Percentiles rank a stretch among this genome's conserved stretches.
Evolutionary conservation across 2,797 vertebrate species (phyloP).

Genomic region (Sebastes itinus): DNA sequence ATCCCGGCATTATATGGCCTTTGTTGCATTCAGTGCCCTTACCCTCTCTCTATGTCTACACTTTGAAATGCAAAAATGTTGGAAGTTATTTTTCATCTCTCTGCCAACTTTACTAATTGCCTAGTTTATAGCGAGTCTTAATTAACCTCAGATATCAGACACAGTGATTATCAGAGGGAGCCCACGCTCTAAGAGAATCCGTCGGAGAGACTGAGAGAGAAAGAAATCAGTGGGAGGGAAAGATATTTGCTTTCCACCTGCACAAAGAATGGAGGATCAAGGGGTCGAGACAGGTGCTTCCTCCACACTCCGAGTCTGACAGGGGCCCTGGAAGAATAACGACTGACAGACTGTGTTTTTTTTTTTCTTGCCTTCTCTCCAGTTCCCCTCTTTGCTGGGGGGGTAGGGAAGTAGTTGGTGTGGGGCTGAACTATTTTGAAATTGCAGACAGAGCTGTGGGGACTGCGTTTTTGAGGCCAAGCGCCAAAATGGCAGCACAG

Average conservation of each 20-base stretch:
- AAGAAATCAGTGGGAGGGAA: constrained; percentile 24
- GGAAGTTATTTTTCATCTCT: not conserved
- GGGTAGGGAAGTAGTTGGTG: constrained; percentile 53
- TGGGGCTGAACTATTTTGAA: constrained; percentile 74
- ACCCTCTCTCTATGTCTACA: not conserved
- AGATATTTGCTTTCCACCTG: constrained; percentile 73
- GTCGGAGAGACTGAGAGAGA: not conserved
- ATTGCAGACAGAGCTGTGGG: constrained; percentile 71
- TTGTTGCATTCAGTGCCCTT: not conserved
- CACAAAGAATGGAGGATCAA: constrained; percentile 51
- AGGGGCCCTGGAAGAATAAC: constrained; percentile 49
- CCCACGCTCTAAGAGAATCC: not conserved
- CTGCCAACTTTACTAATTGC: not conserved
- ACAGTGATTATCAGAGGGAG: not conserved
- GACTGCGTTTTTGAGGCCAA: constrained; percentile 74
- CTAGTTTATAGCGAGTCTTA: not conserved
- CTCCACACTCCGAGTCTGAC: constrained; percentile 52
- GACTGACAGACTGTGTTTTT: constrained; percentile 42
- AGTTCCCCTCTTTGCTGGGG: constrained; percentile 57
- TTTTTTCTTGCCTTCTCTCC: constrained; percentile 28
- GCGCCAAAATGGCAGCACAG: constrained; percentile 77
- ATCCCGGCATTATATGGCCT: too few species aligned
- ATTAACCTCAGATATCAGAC: not conserved
- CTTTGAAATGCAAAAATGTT: not conserved
- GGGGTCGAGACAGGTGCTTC: constrained; percentile 75